Evolutionary conservation across 2,888 invertebrate genomes (phyloP).

Genomic region (Patella depressa): DNA sequence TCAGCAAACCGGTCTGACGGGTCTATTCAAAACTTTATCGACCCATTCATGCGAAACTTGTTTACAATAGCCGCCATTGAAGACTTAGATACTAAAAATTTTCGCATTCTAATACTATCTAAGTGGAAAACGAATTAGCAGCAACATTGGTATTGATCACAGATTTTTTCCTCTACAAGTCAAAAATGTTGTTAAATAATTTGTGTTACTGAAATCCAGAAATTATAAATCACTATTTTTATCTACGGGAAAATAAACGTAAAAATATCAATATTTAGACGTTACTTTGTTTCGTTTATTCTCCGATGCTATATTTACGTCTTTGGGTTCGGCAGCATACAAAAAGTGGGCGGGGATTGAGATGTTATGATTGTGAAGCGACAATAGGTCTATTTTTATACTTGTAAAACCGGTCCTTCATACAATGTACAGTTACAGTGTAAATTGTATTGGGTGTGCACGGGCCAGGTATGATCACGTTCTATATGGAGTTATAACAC

Average conservation of each 20-base stretch:
- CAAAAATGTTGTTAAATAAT: too few relatives aligned
- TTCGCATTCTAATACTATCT: neutral
- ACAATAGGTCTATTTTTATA: constrained; percentile 46
- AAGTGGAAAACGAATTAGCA: neutral
- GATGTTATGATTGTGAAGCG: constrained; percentile 19
- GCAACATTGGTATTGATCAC: too few relatives aligned
- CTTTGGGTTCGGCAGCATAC: neutral
- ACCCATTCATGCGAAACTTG: neutral
- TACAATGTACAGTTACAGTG: neutral
- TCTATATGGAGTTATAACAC: constrained; percentile 8
- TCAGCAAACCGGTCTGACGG: neutral
- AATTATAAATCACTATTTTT: too few relatives aligned
- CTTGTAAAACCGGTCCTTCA: constrained; percentile 50
- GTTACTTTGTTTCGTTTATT: constrained; percentile 8
- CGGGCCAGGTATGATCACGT: constrained; percentile 12
- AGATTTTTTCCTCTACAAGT: too few relatives aligned
- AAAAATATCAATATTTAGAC: neutral
- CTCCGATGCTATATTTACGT: constrained; percentile 6
- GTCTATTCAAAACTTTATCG: neutral
- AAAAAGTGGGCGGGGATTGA: constrained; percentile 31
- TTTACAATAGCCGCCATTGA: constrained; percentile 4
- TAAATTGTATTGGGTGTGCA: constrained; percentile 14
- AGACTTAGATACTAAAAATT: neutral
- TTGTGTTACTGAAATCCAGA: too few relatives aligned
- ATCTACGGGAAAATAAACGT: too few relatives aligned